These are phyloP conservation scores for Epiperipatus broadwayi DNA, from an alignment of 2,888 invertebrate genomes.

Conservation along the genomic window DNA sequence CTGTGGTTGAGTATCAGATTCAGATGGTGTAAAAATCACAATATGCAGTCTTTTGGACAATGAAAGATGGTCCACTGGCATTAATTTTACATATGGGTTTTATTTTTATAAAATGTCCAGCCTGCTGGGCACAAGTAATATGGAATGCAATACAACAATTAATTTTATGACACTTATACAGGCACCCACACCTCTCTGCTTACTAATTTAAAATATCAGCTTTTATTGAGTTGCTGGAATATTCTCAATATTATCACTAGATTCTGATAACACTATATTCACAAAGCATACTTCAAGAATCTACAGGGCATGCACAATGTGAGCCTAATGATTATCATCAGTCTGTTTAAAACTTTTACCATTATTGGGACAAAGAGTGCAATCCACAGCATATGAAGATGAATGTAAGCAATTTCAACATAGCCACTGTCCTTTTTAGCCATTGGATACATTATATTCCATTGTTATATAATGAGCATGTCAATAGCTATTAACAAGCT, in stretches of 20 bases:
- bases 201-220: constrained; percentile 90
- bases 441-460: no score
- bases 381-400: constrained; percentile 83
- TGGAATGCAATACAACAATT: constrained; percentile 96
- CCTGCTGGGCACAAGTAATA: constrained; percentile 92
- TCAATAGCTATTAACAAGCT: no score
- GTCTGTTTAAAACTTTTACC: constrained; percentile 98
- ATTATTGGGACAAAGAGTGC: constrained; percentile 91
- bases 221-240: constrained; percentile 90
- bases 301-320: constrained; percentile 96
- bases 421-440: constrained; percentile 94
- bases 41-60: constrained; percentile 84
- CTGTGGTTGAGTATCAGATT: constrained; percentile 30
- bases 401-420: constrained; percentile 88
- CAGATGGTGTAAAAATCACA: constrained; percentile 78
- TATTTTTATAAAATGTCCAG: constrained; percentile 86
- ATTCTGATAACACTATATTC: constrained; percentile 88
- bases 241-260: constrained; percentile 87
- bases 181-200: constrained; percentile 73
- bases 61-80: constrained; percentile 45
- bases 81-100: constrained; percentile 55
- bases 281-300: constrained; percentile 95
- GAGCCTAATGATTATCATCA: constrained; percentile 86
- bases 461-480: no score
- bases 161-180: constrained; percentile 90